Percentiles rank a stretch among this genome's conserved stretches.
These are phyloP conservation scores for Campoletis sonorensis DNA, from an alignment of 1,140 invertebrate species.

Conservation along the genomic window DNA sequence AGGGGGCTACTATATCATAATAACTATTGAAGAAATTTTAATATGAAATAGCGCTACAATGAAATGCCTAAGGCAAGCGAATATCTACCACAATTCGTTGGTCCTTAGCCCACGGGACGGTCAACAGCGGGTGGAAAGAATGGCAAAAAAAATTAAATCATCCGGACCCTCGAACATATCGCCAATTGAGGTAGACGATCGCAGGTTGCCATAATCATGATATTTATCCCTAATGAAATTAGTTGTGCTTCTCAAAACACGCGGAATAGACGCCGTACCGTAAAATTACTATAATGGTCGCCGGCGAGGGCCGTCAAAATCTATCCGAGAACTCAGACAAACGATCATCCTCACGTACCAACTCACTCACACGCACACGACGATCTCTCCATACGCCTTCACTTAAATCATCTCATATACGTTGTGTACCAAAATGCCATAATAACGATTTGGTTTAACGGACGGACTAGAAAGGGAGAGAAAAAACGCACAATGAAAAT, in stretches of 20 bases:
- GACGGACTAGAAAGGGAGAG: not conserved
- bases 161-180: slow-evolving; percentile 41
- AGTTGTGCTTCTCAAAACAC: slow-evolving; percentile 64
- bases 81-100: not conserved
- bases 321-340: slow-evolving; percentile 44
- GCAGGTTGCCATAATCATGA: slow-evolving; percentile 68
- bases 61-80: slow-evolving; percentile 12
- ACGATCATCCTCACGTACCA: slow-evolving; percentile 39
- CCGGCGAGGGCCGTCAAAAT: slow-evolving; percentile 44
- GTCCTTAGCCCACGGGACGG: not conserved
- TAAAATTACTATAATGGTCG: slow-evolving; percentile 72
- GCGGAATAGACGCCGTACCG: slow-evolving; percentile 68
- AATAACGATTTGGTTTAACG: slow-evolving; percentile 39
- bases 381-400: slow-evolving; percentile 4
- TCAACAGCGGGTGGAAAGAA: slow-evolving; percentile 18
- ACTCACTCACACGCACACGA: slow-evolving; percentile 11
- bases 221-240: slow-evolving; percentile 75
- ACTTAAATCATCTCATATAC: slow-evolving; percentile 30
- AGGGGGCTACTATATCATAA: too few species aligned
- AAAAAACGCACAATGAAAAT: not conserved
- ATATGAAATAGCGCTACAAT: not conserved
- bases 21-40: not conserved
- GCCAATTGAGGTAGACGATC: slow-evolving; percentile 67
- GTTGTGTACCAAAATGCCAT: slow-evolving; percentile 37
- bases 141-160: slow-evolving; percentile 45